Conservation (phyloP, 2,113 vertebrate genomes). For the Puma concolor region DNA sequence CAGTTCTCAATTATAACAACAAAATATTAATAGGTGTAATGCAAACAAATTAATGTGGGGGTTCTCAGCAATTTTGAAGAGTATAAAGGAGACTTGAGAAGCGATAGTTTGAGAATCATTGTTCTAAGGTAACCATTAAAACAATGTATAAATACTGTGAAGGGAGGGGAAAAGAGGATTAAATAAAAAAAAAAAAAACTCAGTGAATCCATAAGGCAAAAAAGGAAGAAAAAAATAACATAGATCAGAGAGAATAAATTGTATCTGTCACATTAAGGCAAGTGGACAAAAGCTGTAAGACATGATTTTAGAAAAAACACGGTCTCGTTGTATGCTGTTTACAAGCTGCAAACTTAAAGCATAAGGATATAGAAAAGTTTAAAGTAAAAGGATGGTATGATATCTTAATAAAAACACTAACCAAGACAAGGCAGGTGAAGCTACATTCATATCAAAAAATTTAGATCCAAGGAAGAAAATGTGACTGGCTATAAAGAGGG, state of each 20-base stretch:
- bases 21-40: neutral
- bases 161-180: neutral
- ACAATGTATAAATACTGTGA: neutral
- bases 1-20: neutral
- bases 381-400: neutral
- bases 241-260: neutral
- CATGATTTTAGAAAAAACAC: neutral
- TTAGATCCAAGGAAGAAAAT: neutral
- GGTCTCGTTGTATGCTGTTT: neutral
- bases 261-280: neutral
- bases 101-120: neutral
- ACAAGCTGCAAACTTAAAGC: neutral
- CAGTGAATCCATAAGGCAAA: neutral
- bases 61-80: neutral
- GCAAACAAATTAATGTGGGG: neutral
- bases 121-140: neutral
- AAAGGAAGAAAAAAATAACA: neutral
- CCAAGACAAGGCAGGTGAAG: neutral
- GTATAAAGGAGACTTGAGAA: neutral
- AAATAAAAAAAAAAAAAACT: neutral
- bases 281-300: neutral
- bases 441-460: neutral
- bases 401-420: neutral
- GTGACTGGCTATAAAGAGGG: neutral
- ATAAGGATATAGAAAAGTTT: neutral